phyloP scores from a whole-genome alignment of 2,888 invertebrate genomes.

The Cerastoderma edule region DNA sequence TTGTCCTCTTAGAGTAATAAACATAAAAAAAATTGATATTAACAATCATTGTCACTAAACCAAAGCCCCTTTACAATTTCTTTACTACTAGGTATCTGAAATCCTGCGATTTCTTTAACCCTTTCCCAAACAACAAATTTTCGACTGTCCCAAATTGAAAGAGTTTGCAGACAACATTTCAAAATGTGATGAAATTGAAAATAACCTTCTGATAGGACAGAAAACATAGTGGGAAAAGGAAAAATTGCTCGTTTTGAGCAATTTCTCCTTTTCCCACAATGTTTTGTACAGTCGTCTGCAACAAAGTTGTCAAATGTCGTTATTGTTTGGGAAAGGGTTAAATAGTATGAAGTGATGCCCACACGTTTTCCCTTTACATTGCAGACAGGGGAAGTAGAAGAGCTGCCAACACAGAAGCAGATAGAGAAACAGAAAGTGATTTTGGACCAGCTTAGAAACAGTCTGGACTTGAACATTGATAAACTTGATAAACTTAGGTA shows the following conservation, averaged over 20 bases:
- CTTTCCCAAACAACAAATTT: neutral
- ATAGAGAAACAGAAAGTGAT: constrained; percentile 95
- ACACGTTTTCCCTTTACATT: neutral
- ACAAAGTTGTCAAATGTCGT: too few species aligned
- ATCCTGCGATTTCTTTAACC: neutral
- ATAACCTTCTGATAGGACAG: too few species aligned
- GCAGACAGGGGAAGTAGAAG: constrained; percentile 90
- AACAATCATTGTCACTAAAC: too few species aligned
- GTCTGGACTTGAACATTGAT: constrained; percentile 83
- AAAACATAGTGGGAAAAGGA: constrained; percentile 8
- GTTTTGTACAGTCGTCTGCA: too few species aligned
- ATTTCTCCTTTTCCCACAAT: constrained; percentile 3
- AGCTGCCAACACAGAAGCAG: constrained; percentile 87
- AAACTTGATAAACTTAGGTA: constrained; percentile 80
- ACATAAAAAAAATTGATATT: too few species aligned
- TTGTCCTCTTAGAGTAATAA: too few species aligned
- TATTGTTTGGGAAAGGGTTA: too few species aligned
- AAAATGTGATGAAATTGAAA: too few species aligned
- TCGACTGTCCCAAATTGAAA: neutral
- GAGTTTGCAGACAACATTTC: too few species aligned
- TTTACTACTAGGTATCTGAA: neutral
- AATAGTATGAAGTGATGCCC: too few species aligned
- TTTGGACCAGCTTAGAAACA: constrained; percentile 85
- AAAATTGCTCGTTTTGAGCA: constrained; percentile 9
- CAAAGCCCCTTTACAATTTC: too few species aligned